Evolutionary conservation across 2,797 vertebrate genomes (phyloP), one percentile per base, ranked within the genome.

Genomic region (Eurystomus glaucurus): DNA sequence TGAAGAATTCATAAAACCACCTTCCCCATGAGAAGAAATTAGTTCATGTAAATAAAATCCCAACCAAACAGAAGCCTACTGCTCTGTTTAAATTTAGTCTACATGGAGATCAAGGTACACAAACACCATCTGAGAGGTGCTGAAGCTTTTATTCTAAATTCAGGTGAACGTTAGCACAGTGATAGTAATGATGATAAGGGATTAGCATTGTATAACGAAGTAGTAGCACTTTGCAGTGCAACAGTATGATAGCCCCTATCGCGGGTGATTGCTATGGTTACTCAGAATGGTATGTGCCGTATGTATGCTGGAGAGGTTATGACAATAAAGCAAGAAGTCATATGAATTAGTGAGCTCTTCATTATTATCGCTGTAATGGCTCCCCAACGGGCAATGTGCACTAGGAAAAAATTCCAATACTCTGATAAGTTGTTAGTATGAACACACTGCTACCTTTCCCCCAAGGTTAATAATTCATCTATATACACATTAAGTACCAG

Each of bases 301-400:
- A 9, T 4, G 48, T 25, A 37, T 5, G 3, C 52, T 55, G 72
- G 10, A 64, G 61, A 95, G 57, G 58, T 75, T 89, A 51, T 70
- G 69, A 58, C 80, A 55, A 68, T 93, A 85, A 96, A 87, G 29
- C 17, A 77, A 79, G 43, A 84, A 93, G 43, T 35, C n/a, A 15
- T 8, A 82, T 69, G 46, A 94, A 88, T 88, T 85, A 71, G 77
- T 5, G 17, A 76, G 50, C 50, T 85, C 69, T 74, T 95, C 70
- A 45, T 82, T 88, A 78, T 62, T 88, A 61, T 33, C 23, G 28
- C 79, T 74, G 50, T 52, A 91, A 96, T 76, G 25, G 35, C 52
- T 96, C 79, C 89, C 82, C 37, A n/a, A 5, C 10, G 77, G 79
- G 55, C 81, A 90, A 39, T 81, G 72, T 55, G 57, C 86, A 50